phyloP scores from a whole-genome alignment of 1,140 invertebrate genomes.

The Bacillus rossius region DNA sequence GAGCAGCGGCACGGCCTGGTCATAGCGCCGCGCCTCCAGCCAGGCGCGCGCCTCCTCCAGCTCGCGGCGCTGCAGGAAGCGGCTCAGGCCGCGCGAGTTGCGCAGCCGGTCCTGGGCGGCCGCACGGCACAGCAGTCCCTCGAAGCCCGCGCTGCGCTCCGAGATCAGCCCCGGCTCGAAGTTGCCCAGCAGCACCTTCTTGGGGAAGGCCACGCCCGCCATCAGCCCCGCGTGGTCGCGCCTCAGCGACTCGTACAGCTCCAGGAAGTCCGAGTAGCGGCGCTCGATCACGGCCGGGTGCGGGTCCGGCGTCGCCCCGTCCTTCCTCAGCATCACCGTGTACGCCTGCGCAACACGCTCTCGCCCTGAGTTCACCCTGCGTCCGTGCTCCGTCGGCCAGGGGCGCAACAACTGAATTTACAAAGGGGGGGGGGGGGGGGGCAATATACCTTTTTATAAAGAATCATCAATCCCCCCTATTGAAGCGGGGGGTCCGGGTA shows the following conservation, averaged over 20 bases:
- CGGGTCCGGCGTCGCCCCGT: slow-evolving; percentile 45
- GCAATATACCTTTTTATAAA: too few relatives aligned
- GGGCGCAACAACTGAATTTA: too few relatives aligned
- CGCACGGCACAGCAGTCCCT: slow-evolving; percentile 56
- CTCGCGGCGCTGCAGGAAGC: slow-evolving; percentile 64
- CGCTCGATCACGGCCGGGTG: slow-evolving; percentile 59
- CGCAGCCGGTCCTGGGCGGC: slow-evolving; percentile 50
- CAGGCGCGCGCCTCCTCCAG: slow-evolving; percentile 53
- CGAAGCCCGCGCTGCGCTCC: slow-evolving; percentile 62
- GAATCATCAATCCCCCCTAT: too few relatives aligned
- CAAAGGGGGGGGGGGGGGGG: too few relatives aligned
- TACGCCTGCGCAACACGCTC: slow-evolving; percentile 35
- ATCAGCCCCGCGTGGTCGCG: slow-evolving; percentile 54
- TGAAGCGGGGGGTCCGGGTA: background rate
- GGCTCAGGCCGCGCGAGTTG: slow-evolving; percentile 52
- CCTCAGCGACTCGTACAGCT: slow-evolving; percentile 56
- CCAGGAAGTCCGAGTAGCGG: slow-evolving; percentile 70
- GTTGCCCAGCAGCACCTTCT: slow-evolving; percentile 68
- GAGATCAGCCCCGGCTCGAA: slow-evolving; percentile 67
- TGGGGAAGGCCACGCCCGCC: slow-evolving; percentile 57
- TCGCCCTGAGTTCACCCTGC: background rate
- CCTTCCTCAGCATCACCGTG: slow-evolving; percentile 51
- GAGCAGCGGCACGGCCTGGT: slow-evolving; percentile 55
- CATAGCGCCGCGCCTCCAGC: slow-evolving; percentile 54
- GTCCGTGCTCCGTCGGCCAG: background rate